Conservation (phyloP, 30 jellyfish, hydroid and myxozoan genomes). For the Nemopilema nomurai region DNA sequence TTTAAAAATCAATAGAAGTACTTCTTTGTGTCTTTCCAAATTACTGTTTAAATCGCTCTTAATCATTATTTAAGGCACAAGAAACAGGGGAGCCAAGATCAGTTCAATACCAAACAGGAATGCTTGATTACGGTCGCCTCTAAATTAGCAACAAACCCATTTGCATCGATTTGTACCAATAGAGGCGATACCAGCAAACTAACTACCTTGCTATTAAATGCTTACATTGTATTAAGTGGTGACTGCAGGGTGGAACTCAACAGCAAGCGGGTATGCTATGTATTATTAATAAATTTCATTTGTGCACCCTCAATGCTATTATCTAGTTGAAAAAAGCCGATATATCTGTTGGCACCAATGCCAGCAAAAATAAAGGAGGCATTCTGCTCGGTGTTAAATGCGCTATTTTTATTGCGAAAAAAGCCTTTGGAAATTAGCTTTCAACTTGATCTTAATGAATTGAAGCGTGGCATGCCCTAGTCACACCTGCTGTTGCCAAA, state of each 20-base stretch:
- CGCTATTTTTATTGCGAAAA: neutral
- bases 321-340: neutral
- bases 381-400: neutral
- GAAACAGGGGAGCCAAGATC: too few relatives aligned
- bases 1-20: too few relatives aligned
- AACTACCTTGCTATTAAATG: neutral
- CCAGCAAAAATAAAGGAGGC: neutral
- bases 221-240: neutral
- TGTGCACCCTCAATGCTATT: neutral
- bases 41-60: neutral
- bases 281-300: too few relatives aligned
- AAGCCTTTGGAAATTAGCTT: neutral
- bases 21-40: neutral
- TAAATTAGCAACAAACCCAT: too few relatives aligned
- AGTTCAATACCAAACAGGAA: too few relatives aligned
- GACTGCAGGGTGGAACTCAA: neutral
- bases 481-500: neutral
- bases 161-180: too few relatives aligned
- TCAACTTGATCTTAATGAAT: neutral
- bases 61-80: neutral
- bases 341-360: neutral
- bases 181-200: neutral
- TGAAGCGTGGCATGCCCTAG: neutral
- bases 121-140: too few relatives aligned
- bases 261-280: neutral